Evolutionary conservation across 2,797 vertebrate genomes (phyloP).

Genomic region (Gymnothorax javanicus): DNA sequence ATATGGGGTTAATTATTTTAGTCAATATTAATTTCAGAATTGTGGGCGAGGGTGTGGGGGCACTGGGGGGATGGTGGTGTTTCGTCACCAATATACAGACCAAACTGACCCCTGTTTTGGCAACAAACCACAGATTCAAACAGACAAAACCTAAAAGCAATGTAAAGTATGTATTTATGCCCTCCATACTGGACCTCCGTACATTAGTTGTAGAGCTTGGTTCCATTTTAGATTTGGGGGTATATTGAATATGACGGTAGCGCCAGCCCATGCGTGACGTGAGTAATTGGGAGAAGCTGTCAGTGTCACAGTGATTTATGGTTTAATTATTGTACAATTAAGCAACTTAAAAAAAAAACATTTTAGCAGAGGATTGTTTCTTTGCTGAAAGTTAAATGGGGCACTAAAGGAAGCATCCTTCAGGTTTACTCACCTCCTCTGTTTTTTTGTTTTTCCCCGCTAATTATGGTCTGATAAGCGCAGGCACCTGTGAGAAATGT

Average conservation of each 20-base stretch:
- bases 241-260: conserved; percentile 19
- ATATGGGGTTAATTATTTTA: too few species aligned
- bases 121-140: neutral
- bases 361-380: conserved; percentile 35
- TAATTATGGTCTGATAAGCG: neutral
- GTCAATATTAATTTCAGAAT: too few species aligned
- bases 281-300: conserved; percentile 48
- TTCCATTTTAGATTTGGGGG: conserved; percentile 11
- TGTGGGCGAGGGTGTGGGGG: too few species aligned
- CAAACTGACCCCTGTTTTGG: too few species aligned
- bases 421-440: neutral
- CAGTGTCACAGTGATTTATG: conserved; percentile 73
- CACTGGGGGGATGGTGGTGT: too few species aligned
- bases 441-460: neutral
- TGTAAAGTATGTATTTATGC: neutral
- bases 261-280: conserved; percentile 23
- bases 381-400: conserved; percentile 6
- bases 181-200: neutral
- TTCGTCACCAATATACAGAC: too few species aligned
- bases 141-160: neutral
- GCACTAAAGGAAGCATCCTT: neutral
- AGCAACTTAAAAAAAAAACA: conserved; percentile 32
- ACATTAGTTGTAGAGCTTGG: neutral
- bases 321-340: conserved; percentile 77
- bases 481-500: neutral